These are phyloP conservation scores for Grallaria varia DNA, from an alignment of 2,113 vertebrate species.

Conservation along the genomic window DNA sequence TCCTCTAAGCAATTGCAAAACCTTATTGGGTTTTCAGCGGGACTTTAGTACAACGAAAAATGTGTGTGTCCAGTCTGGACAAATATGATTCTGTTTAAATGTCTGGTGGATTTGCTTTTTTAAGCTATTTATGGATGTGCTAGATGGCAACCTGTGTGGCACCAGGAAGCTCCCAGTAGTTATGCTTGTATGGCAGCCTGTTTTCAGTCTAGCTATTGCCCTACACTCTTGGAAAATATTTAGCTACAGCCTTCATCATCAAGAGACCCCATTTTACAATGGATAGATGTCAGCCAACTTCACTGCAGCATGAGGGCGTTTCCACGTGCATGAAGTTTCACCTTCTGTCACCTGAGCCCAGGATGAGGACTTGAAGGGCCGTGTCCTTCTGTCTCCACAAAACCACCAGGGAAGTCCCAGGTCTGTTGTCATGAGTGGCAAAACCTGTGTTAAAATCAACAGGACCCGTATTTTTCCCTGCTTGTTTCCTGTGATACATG, in stretches of 20 bases:
- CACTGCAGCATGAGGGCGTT: accelerated
- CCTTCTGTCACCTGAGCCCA: neutral
- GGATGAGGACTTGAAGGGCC: neutral
- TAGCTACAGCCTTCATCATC: neutral
- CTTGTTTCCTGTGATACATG: accelerated
- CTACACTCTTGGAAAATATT: neutral
- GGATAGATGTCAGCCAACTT: neutral
- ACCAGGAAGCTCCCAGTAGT: neutral
- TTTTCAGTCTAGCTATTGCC: neutral
- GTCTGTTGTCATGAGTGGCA: neutral
- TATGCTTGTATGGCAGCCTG: neutral
- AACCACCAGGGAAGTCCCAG: neutral
- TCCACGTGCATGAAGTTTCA: accelerated
- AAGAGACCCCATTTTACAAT: neutral
- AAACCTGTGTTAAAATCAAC: neutral
- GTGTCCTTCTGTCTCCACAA: neutral
- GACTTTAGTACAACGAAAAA: neutral
- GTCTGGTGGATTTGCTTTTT: neutral
- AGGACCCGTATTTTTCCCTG: neutral
- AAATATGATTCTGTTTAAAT: neutral
- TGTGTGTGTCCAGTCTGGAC: neutral
- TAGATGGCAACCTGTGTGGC: neutral
- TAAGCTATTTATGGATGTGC: neutral
- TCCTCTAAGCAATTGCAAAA: neutral
- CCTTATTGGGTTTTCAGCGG: neutral